phyloP scores from a whole-genome alignment of 2,888 invertebrate species.

The Coleophora deauratella region DNA sequence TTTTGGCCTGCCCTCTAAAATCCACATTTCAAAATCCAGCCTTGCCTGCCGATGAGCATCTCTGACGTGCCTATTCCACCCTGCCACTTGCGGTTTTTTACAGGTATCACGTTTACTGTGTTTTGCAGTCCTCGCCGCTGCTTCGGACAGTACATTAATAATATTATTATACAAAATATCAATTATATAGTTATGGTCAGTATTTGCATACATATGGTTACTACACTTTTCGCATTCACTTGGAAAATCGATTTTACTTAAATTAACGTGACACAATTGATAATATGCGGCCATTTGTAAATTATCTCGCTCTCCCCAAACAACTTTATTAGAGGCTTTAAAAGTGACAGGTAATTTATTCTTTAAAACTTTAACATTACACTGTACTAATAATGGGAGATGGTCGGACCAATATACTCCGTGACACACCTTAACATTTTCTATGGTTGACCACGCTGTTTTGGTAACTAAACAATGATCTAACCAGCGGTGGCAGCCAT shows the following conservation, averaged over 20 bases:
- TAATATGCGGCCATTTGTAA: not conserved
- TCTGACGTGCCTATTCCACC: constrained; percentile 18
- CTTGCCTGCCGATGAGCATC: constrained; percentile 15
- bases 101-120: not conserved
- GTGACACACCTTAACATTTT: constrained; percentile 2
- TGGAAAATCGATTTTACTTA: not conserved
- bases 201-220: constrained; percentile 5
- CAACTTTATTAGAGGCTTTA: not conserved
- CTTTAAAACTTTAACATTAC: constrained; percentile 7
- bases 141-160: constrained; percentile 5
- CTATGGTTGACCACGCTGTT: constrained; percentile 4
- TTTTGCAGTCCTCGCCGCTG: constrained; percentile 2
- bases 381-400: constrained; percentile 7
- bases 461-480: constrained; percentile 12
- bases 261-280: not conserved
- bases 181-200: constrained; percentile 9
- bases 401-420: constrained; percentile 15
- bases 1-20: constrained; percentile 8
- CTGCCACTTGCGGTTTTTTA: constrained; percentile 7
- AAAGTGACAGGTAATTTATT: not conserved
- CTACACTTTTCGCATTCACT: not conserved
- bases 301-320: not conserved
- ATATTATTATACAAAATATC: constrained; percentile 14
- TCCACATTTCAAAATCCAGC: constrained; percentile 13
- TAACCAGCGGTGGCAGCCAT: constrained; percentile 11